Percentiles rank a stretch among this genome's conserved stretches.
phyloP scores from a whole-genome alignment of 2,888 invertebrate species.

The Hetaerina titia region DNA sequence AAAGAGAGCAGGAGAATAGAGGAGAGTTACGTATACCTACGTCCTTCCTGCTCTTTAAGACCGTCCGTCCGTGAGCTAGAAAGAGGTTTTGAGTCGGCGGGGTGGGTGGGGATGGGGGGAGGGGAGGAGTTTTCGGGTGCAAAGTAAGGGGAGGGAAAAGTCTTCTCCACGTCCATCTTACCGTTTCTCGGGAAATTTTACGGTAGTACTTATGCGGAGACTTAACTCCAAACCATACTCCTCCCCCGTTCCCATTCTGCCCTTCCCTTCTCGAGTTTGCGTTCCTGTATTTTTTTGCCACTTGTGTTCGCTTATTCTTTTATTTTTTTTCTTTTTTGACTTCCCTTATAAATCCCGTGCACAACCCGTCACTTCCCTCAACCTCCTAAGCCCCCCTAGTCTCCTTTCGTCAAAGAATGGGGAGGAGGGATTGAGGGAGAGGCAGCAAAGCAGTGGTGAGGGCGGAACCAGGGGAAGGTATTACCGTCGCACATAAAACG shows the following conservation, averaged over 20 bases:
- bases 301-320: neutral
- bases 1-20: neutral
- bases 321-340: neutral
- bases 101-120: neutral
- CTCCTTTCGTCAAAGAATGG: neutral
- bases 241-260: neutral
- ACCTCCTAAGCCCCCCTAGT: neutral
- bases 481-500: conserved; percentile 40
- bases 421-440: neutral
- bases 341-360: neutral
- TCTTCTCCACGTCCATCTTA: neutral
- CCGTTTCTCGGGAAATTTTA: neutral
- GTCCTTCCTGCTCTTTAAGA: neutral
- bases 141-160: neutral
- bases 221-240: neutral
- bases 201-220: neutral
- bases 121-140: neutral
- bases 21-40: neutral
- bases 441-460: neutral
- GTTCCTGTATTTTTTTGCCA: too few species aligned
- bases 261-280: too few species aligned
- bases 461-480: neutral
- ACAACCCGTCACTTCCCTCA: neutral
- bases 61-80: neutral
- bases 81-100: neutral